These are phyloP conservation scores for Herpailurus yagouaroundi DNA, from an alignment of 2,113 vertebrate species.

Conservation along the genomic window DNA sequence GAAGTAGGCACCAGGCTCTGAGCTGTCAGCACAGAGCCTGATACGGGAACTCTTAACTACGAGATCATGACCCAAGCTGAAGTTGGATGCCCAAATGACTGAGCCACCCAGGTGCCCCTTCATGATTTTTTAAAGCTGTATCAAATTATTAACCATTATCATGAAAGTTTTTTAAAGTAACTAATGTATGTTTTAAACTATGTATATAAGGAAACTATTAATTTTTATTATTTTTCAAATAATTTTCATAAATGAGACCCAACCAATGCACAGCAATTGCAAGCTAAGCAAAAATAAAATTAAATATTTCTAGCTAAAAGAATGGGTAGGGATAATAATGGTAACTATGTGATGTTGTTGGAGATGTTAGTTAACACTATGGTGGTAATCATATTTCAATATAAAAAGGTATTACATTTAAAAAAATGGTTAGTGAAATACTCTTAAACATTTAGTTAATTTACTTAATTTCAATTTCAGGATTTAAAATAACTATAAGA, in stretches of 20 bases:
- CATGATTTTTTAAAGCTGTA: background rate
- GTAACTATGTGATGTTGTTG: background rate
- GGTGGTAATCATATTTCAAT: background rate
- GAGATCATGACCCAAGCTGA: no score
- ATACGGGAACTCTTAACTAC: no score
- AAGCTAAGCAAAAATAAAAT: background rate
- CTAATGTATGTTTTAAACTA: background rate
- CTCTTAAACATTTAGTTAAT: background rate
- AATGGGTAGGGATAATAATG: background rate
- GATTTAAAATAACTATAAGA: background rate
- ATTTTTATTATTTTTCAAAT: background rate
- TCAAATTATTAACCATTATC: background rate
- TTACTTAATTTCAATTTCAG: background rate
- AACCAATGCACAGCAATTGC: background rate
- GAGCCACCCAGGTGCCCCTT: background rate
- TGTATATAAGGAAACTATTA: background rate
- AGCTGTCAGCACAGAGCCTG: no score
- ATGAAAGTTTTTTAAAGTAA: background rate
- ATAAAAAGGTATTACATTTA: background rate
- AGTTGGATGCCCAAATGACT: no score
- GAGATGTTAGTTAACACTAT: background rate
- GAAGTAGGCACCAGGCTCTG: no score
- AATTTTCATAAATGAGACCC: background rate
- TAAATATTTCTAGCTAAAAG: background rate
- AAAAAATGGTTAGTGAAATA: background rate